Conservation (phyloP, 2,888 invertebrate genomes). For the Diachrysia chrysitis region DNA sequence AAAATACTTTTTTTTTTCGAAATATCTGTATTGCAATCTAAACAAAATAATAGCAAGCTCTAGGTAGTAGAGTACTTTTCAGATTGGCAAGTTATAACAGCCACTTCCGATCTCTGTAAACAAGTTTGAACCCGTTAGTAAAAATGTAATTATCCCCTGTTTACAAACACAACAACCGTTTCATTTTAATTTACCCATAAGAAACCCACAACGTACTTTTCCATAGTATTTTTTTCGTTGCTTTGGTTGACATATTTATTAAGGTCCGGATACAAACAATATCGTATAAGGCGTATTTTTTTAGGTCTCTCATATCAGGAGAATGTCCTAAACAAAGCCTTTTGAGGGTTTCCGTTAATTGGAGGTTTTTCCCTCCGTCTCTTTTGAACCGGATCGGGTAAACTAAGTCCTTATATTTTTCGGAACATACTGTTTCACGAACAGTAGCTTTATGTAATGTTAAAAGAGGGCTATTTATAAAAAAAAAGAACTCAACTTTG, state of each 20-base stretch:
- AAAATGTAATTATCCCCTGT: constrained; percentile 67
- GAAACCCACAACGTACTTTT: constrained; percentile 6
- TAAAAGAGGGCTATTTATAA: no score
- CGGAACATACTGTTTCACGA: no score
- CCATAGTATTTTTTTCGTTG: constrained; percentile 13
- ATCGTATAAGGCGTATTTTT: not conserved
- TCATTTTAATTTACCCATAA: constrained; percentile 47
- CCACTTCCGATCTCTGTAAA: constrained; percentile 41
- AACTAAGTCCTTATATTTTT: not conserved
- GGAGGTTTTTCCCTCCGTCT: not conserved
- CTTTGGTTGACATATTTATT: constrained; percentile 6
- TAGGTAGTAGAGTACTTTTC: constrained; percentile 10
- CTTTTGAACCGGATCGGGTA: not conserved
- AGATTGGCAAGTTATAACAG: constrained; percentile 9
- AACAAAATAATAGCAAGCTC: constrained; percentile 30
- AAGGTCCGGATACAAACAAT: constrained; percentile 10
- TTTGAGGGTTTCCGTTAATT: constrained; percentile 2
- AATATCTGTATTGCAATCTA: no score
- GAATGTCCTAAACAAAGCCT: constrained; percentile 1
- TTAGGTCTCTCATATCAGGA: constrained; percentile 2
- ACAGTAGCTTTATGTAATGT: not conserved
- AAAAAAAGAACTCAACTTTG: no score
- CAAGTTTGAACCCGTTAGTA: constrained; percentile 42
- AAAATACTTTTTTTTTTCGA: no score
- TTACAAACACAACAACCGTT: constrained; percentile 62